Base-by-base conservation (phyloP, 1,140 invertebrate species). In the Eulimnadia texana region DNA sequence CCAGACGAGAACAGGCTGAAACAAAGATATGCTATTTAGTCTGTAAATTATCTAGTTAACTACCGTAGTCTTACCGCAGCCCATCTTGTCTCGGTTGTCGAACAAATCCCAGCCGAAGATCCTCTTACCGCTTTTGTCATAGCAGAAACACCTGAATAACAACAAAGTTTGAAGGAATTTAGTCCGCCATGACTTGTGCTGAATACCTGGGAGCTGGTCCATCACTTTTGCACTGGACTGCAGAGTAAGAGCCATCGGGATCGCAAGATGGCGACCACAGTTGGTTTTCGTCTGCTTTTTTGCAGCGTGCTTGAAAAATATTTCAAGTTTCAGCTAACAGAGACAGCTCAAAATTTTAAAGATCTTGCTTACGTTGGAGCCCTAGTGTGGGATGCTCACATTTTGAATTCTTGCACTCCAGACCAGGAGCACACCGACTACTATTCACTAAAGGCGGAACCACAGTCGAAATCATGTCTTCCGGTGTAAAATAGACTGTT, bases 41-140 rank as follows among this genome's bases (percentile, higher is more conserved):
- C n/a, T n/a, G n/a, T n/a, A n/a, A n/a, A n/a, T n/a, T n/a, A n/a
- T n/a, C n/a, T 3, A 42, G 47, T 50, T 20, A 11, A n/a, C n/a
- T n/a, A n/a, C n/a, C n/a, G n/a, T n/a, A n/a, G n/a, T 60, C 62
- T 24, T 57, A 63, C 58, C 47, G 50, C 64, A 65, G 50, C 55
- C 58, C 64, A 65, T 65, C 24, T 19, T 25, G 51, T 52, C 63
- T 1, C 47, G 20, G 19, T 65, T 59, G n/a, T 60, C 54, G 13
- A 47, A 55, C 24, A 50, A 61, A 22, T 60, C 53, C 42, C 50
- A 57, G 50, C 64, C 64, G 47, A 61, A 65, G 10, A 65, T 57
- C 6, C 63, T 22, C 33, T 49, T 50, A 20, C 64, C 64, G 24
- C 22, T 19, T 50, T 63, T 60, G 22, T 42, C 42, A 23, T 54